Conservation (phyloP, 1,140 invertebrate genomes). For the Tetragnatha versicolor region DNA sequence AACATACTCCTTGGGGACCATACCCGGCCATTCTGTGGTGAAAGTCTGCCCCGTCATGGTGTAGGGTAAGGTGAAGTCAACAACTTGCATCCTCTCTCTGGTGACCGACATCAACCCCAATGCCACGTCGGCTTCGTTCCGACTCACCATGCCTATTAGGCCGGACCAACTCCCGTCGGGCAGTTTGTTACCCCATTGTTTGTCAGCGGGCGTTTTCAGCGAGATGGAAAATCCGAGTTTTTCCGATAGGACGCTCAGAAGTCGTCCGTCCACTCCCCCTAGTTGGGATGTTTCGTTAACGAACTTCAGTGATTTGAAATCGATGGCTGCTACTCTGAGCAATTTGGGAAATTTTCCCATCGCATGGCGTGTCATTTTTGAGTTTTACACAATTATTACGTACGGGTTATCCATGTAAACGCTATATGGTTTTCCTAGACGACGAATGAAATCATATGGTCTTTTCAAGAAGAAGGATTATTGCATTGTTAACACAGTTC, state of each 20-base stretch:
- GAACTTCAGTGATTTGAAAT: no score
- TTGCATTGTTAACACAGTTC: no score
- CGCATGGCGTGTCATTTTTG: no score
- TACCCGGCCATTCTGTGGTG: neutral
- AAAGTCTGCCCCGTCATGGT: neutral
- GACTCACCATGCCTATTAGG: neutral
- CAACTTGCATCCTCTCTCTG: neutral
- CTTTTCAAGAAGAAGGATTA: no score
- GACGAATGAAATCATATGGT: no score
- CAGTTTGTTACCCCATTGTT: slow-evolving; percentile 5
- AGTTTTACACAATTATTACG: no score
- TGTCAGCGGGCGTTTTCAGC: neutral
- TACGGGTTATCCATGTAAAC: no score
- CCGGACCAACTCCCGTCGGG: slow-evolving; percentile 8
- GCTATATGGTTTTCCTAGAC: no score
- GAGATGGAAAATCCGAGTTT: neutral
- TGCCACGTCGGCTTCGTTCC: neutral
- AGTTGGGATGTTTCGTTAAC: no score
- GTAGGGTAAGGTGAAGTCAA: slow-evolving; percentile 4
- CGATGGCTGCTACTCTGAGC: no score
- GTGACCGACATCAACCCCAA: neutral
- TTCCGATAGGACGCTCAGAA: neutral
- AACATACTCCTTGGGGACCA: no score
- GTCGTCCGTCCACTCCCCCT: neutral
- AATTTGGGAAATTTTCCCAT: no score